phyloP scores from a whole-genome alignment of 1,140 invertebrate genomes.

The Sminthurides bifidus region DNA sequence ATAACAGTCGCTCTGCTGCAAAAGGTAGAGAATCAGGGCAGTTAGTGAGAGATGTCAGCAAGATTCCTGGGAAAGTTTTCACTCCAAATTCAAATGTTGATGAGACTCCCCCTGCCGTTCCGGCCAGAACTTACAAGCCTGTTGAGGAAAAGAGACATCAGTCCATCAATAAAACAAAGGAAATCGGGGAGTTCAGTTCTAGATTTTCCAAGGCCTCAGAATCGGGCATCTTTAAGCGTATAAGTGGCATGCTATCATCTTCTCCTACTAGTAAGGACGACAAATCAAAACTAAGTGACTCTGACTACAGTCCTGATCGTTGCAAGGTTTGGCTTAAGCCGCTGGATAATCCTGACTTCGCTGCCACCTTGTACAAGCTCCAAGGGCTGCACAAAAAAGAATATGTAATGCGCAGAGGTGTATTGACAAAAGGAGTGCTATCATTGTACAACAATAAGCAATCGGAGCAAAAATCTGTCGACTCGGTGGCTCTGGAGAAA shows the following conservation, averaged over 20 bases:
- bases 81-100: background rate
- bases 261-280: constrained; percentile 25
- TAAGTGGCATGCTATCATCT: constrained; percentile 22
- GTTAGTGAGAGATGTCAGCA: too few relatives aligned
- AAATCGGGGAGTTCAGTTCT: background rate
- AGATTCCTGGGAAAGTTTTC: background rate
- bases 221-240: constrained; percentile 18
- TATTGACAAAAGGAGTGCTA: constrained; percentile 18
- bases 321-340: constrained; percentile 22
- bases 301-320: too few relatives aligned
- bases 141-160: background rate
- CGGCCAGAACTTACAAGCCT: background rate
- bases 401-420: constrained; percentile 19
- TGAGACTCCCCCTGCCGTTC: background rate
- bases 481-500: constrained; percentile 18
- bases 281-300: too few relatives aligned
- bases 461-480: constrained; percentile 14
- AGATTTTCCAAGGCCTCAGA: background rate
- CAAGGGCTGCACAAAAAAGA: constrained; percentile 24
- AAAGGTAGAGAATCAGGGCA: background rate
- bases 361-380: constrained; percentile 20
- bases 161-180: background rate
- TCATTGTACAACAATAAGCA: constrained; percentile 13
- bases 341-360: constrained; percentile 10
- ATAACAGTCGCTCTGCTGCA: background rate